Evolutionary conservation across 2,113 vertebrate genomes (phyloP).

Genomic region (Axis porcinus): DNA sequence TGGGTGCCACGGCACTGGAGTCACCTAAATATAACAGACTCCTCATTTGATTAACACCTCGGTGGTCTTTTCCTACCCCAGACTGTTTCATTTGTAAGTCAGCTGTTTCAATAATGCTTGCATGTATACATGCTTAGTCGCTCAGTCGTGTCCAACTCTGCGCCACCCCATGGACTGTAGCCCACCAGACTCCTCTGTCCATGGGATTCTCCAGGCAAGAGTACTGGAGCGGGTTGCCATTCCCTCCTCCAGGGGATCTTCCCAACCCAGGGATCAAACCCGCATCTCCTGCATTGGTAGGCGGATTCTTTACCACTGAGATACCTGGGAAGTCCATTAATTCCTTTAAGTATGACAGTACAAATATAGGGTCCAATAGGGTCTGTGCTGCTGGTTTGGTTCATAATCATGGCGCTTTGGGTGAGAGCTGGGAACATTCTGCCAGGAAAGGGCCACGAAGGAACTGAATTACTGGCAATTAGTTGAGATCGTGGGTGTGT

Average conservation of each 20-base stretch:
- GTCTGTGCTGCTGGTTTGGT: background rate
- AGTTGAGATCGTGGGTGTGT: background rate
- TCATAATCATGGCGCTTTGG: background rate
- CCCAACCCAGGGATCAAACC: background rate
- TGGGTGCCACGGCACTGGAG: background rate
- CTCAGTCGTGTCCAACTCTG: background rate
- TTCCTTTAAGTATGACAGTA: background rate
- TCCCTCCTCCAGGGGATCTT: background rate
- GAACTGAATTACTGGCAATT: background rate
- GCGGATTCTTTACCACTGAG: background rate
- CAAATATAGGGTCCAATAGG: background rate
- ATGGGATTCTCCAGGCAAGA: background rate
- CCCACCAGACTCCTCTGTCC: background rate
- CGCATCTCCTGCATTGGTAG: background rate
- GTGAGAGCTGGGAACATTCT: background rate
- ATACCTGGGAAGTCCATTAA: background rate
- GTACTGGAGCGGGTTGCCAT: background rate
- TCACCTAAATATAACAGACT: background rate
- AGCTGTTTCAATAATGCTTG: background rate
- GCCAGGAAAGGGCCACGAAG: background rate
- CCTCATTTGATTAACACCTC: background rate
- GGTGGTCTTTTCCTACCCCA: background rate
- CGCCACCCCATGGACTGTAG: background rate
- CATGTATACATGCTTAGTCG: background rate
- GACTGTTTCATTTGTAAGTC: background rate